phyloP scores from a whole-genome alignment of 1,140 invertebrate species.

The Wiebesia pumilae region DNA sequence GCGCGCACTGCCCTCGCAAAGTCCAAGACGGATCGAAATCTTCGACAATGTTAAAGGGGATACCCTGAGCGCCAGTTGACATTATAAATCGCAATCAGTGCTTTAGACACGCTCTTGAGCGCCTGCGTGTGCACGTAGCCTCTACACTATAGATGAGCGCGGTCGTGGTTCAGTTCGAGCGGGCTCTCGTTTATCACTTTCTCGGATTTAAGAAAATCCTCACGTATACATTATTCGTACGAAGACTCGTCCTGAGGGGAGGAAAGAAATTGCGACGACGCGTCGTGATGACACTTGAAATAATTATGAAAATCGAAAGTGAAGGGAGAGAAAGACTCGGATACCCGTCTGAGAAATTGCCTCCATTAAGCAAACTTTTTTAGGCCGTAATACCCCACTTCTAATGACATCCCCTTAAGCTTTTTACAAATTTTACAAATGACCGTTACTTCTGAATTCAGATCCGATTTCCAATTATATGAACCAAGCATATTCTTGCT shows the following conservation, averaged over 20 bases:
- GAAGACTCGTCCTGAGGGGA: no score
- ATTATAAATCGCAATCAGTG: slow-evolving; percentile 51
- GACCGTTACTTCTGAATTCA: no score
- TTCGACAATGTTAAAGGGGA: slow-evolving; percentile 3
- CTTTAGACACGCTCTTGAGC: slow-evolving; percentile 35
- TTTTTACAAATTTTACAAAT: no score
- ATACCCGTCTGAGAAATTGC: no score
- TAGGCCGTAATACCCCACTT: no score
- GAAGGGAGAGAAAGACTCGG: no score
- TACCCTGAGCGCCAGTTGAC: background rate
- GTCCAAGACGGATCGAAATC: slow-evolving; percentile 23
- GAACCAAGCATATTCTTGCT: no score
- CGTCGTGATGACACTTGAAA: background rate
- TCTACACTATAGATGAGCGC: background rate
- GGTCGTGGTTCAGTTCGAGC: background rate
- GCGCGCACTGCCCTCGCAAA: background rate
- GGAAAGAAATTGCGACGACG: background rate
- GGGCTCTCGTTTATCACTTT: slow-evolving; percentile 23
- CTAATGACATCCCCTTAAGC: no score
- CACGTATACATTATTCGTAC: background rate
- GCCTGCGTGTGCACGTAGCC: background rate
- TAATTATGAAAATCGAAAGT: background rate
- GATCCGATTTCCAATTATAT: no score
- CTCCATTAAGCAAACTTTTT: no score
- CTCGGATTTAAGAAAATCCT: slow-evolving; percentile 29